Evolutionary conservation across 2,113 vertebrate genomes (phyloP).

Genomic region (Otus sunia): DNA sequence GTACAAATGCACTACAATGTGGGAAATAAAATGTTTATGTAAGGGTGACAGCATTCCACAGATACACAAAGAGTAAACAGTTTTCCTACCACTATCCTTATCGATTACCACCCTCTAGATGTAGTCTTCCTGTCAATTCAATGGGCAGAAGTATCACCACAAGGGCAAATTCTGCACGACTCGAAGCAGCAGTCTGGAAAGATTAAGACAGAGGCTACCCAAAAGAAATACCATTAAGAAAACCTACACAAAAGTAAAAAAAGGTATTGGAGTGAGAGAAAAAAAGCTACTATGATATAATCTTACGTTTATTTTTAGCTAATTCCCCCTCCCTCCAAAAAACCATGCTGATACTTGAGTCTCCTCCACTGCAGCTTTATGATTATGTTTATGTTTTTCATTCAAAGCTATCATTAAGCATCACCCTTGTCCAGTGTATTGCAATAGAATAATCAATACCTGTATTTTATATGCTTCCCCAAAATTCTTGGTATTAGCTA

Average conservation of each 20-base stretch:
- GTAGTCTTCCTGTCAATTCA: neutral
- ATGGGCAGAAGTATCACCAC: neutral
- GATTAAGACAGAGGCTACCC: neutral
- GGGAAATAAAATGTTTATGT: neutral
- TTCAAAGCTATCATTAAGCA: neutral
- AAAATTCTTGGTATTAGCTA: neutral
- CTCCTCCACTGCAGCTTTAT: neutral
- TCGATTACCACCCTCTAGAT: neutral
- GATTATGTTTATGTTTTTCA: neutral
- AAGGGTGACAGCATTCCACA: neutral
- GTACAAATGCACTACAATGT: neutral
- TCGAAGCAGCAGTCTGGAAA: neutral
- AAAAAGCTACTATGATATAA: neutral
- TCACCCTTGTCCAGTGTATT: neutral
- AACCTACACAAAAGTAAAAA: neutral
- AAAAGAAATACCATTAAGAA: neutral
- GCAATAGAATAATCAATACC: neutral
- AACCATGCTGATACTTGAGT: neutral
- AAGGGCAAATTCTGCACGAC: neutral
- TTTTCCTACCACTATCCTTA: neutral
- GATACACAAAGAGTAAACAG: neutral
- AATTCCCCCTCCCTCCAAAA: neutral
- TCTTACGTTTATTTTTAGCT: neutral
- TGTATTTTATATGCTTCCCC: neutral
- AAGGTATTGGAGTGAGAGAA: neutral